phyloP scores from a whole-genome alignment of 2,797 vertebrate species.

The Avahi laniger region DNA sequence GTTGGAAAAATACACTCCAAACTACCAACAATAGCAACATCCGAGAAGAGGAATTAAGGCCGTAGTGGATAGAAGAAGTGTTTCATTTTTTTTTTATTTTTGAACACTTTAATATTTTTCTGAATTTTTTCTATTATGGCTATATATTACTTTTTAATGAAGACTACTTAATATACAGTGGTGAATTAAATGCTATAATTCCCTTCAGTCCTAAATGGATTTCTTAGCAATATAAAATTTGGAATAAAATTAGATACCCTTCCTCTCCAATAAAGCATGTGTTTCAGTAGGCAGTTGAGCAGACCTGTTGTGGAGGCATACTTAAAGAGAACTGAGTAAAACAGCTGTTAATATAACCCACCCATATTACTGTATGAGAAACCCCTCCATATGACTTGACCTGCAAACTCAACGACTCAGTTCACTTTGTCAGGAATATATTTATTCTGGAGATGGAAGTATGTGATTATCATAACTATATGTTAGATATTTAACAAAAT shows the following conservation, averaged over 20 bases:
- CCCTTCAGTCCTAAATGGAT: not conserved
- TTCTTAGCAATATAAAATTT: not conserved
- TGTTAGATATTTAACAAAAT: not conserved
- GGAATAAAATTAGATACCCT: conserved; percentile 27
- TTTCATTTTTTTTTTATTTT: conserved; percentile 16
- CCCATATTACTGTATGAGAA: not conserved
- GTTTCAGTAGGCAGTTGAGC: not conserved
- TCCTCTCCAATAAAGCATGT: not conserved
- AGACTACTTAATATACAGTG: not conserved
- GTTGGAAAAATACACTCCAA: not conserved
- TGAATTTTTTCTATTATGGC: not conserved
- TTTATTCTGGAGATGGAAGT: not conserved
- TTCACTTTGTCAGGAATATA: not conserved
- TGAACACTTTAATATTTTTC: conserved; percentile 10
- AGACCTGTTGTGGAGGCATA: not conserved
- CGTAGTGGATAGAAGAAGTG: not conserved
- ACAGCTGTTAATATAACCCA: not conserved
- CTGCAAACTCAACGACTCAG: not conserved
- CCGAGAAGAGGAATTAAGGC: not conserved
- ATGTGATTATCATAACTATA: not conserved
- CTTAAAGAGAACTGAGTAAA: not conserved
- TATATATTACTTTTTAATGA: conserved; percentile 22
- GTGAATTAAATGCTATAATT: not conserved
- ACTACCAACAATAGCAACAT: not conserved
- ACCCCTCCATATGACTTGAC: not conserved